These are phyloP conservation scores for Xylota sylvarum DNA, from an alignment of 2,888 invertebrate genomes.

Conservation along the genomic window DNA sequence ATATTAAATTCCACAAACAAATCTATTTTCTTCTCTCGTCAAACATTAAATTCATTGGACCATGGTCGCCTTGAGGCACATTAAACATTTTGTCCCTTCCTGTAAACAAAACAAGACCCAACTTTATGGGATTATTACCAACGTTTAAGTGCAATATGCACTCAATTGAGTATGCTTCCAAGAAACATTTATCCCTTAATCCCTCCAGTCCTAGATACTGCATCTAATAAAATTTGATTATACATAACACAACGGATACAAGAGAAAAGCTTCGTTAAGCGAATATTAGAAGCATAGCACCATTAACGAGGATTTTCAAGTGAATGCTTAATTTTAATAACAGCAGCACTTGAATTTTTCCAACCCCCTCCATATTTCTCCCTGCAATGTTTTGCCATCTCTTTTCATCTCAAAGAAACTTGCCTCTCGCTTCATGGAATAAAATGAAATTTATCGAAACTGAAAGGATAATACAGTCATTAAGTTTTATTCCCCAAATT, in stretches of 20 bases:
- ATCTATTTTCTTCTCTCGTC: too few species aligned
- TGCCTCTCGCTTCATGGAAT: constrained; percentile 16
- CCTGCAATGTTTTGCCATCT: too few species aligned
- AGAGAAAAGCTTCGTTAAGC: constrained; percentile 46
- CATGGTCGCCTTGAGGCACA: too few species aligned
- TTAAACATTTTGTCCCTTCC: too few species aligned
- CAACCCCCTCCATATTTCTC: too few species aligned
- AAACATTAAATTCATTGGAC: too few species aligned
- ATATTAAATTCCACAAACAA: too few species aligned
- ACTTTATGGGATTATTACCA: constrained; percentile 2
- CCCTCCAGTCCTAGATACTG: neutral
- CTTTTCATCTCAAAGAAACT: constrained; percentile 34
- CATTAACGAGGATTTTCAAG: constrained; percentile 54
- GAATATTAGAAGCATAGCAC: constrained; percentile 32
- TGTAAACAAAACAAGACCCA: neutral
- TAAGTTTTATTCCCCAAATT: constrained; percentile 31
- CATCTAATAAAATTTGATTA: constrained; percentile 30
- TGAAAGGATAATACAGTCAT: constrained; percentile 56
- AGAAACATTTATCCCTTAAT: neutral
- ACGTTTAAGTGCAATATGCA: constrained; percentile 3
- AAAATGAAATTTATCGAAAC: constrained; percentile 41
- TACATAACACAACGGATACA: constrained; percentile 11
- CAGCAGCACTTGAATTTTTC: constrained; percentile 35
- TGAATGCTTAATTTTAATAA: constrained; percentile 71
- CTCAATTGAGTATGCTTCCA: constrained; percentile 6